phyloP scores from a whole-genome alignment of 2,888 invertebrate species.

The Listrodromus nycthemerus region DNA sequence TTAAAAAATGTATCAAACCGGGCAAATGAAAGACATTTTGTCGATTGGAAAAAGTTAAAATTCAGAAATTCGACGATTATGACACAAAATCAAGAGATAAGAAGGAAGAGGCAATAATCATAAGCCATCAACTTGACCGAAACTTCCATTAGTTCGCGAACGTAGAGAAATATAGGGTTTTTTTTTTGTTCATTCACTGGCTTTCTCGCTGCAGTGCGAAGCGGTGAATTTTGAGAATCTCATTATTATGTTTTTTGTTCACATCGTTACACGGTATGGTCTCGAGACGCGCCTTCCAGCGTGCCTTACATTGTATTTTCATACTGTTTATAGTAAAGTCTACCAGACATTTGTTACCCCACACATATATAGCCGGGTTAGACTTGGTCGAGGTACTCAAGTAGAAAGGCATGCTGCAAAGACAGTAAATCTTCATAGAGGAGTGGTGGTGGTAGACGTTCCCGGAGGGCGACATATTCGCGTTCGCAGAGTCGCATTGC shows the following conservation, averaged over 20 bases:
- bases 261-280: neutral
- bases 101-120: no score
- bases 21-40: no score
- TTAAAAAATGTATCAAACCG: no score
- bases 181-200: neutral
- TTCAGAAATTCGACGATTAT: no score
- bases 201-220: no score
- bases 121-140: no score
- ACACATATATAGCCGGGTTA: conserved; percentile 28
- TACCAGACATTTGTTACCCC: conserved; percentile 6
- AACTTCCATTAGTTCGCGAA: no score
- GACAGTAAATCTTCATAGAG: conserved; percentile 82
- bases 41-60: no score
- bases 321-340: conserved; percentile 9
- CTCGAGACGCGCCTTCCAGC: conserved; percentile 1
- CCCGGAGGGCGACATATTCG: conserved; percentile 73
- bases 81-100: no score
- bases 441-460: conserved; percentile 65
- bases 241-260: neutral
- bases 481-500: conserved; percentile 70
- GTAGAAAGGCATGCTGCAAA: conserved; percentile 81
- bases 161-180: neutral
- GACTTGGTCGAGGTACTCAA: conserved; percentile 71
- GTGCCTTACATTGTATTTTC: neutral
- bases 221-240: neutral